Evolutionary conservation across 2,888 invertebrate genomes (phyloP).

Genomic region (Drosophila aldrichi): DNA sequence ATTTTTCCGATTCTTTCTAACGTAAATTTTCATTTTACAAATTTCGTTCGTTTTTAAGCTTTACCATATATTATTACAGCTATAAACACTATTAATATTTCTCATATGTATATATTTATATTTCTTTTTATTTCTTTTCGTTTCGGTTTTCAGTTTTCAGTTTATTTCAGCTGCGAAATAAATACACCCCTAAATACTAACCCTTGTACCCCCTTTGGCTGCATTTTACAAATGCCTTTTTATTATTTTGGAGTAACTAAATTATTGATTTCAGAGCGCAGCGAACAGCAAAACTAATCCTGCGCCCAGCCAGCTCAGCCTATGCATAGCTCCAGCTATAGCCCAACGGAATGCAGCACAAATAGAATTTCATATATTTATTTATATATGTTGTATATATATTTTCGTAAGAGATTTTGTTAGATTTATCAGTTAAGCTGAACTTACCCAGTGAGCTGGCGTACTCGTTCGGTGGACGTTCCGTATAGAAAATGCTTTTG

Average conservation of each 20-base stretch:
- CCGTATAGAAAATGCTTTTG: slow-evolving; percentile 85
- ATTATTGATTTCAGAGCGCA: slow-evolving; percentile 63
- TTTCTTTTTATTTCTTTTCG: neutral
- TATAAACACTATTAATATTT: slow-evolving; percentile 34
- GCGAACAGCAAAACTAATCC: slow-evolving; percentile 45
- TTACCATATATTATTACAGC: slow-evolving; percentile 31
- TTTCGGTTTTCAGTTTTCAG: slow-evolving; percentile 19
- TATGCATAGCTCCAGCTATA: slow-evolving; percentile 53
- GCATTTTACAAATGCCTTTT: slow-evolving; percentile 72
- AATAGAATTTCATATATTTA: slow-evolving; percentile 15
- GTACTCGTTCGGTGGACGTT: slow-evolving; percentile 85
- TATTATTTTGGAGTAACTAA: slow-evolving; percentile 38
- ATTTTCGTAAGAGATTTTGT: neutral
- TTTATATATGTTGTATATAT: neutral
- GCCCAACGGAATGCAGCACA: slow-evolving; percentile 32
- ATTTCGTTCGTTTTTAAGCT: slow-evolving; percentile 12
- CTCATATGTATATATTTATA: neutral
- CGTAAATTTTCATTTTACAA: slow-evolving; percentile 27
- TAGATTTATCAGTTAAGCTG: neutral
- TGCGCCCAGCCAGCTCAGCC: slow-evolving; percentile 40
- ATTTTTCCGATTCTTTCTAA: slow-evolving; percentile 16
- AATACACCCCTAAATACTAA: slow-evolving; percentile 40
- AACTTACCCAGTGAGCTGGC: slow-evolving; percentile 81
- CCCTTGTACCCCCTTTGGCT: slow-evolving; percentile 68
- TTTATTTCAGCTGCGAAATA: slow-evolving; percentile 36